Evolutionary conservation across 2,888 invertebrate species (phyloP), one percentile per base, ranked within the genome.

Genomic region (Timandra comae): DNA sequence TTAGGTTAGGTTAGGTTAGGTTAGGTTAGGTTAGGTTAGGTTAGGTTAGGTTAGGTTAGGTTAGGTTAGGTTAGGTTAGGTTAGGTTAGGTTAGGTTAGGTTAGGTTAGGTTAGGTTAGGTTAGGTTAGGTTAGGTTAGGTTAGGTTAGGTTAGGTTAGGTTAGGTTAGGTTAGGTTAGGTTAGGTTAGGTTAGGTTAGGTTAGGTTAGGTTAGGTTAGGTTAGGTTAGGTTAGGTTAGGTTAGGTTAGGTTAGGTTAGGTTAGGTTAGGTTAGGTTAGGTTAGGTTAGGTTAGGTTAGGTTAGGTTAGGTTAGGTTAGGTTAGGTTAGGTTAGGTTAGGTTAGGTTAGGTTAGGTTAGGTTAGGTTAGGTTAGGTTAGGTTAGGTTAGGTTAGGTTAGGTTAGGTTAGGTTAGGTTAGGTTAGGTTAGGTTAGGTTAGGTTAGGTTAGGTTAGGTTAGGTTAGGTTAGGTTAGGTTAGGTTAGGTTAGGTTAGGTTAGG

Each of bases 291-390:
- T 27, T 27, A 27, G 27, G 27, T 27, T 27, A 27, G 27, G 27
- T 27, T 27, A 27, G 27, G 27, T 27, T 27, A 27, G 27, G 27
- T 27, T 27, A 27, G 27, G 27, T 27, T 27, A 27, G 19, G 19
- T 19, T 30, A 30, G 30, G 30, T 30, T 24, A 24, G 30, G 30
- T 30, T 30, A 30, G 30, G 30, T 30, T 30, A 30, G 30, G 30
- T 30, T 30, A 30, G 30, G 30, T 30, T 30, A 30, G 30, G 30
- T 30, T 30, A 30, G 30, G 30, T 30, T 30, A 30, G 30, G 30
- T 30, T 30, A 30, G 30, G 30, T 30, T 30, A 30, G 30, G 30
- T 30, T 30, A 30, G 30, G 30, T 30, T 30, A 30, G 30, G 30
- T 30, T 30, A 30, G 30, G 30, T 30, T 30, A 30, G 30, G 30